Conservation (phyloP, 2,113 vertebrate species). For the Lagopus muta region DNA sequence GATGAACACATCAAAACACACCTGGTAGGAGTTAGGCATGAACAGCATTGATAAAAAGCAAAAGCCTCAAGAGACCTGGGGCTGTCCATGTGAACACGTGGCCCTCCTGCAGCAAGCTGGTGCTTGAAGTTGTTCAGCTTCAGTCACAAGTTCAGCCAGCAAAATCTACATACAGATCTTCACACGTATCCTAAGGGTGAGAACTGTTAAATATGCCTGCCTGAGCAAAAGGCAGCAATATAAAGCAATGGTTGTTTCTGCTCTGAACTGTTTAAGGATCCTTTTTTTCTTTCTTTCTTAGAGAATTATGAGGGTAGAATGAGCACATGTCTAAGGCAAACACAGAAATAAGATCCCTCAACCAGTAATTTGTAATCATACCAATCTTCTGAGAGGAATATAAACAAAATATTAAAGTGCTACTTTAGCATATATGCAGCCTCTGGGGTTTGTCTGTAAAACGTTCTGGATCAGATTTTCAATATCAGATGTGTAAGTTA, state of each 20-base stretch:
- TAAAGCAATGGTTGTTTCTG: neutral
- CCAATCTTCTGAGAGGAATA: neutral
- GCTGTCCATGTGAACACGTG: neutral
- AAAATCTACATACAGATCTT: neutral
- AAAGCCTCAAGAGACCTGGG: neutral
- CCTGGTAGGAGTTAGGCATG: neutral
- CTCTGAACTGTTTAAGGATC: neutral
- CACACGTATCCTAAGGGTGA: neutral
- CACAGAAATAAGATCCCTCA: conserved; percentile 20
- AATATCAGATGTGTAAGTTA: neutral
- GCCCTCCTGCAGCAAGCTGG: neutral
- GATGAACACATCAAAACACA: neutral
- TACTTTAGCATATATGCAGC: conserved; percentile 25
- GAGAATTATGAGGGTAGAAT: neutral
- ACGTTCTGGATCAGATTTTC: neutral
- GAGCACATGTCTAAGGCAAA: neutral
- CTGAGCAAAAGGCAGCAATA: neutral
- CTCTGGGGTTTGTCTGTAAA: conserved; percentile 29
- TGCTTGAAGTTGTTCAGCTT: neutral
- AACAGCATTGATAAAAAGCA: neutral
- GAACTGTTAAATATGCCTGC: neutral
- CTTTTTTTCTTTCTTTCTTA: neutral
- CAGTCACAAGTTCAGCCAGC: neutral
- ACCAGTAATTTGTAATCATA: neutral
- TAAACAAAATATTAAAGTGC: conserved; percentile 26